Evolutionary conservation across 35 echinoderm and acorn worm species (phyloP).

Genomic region (Stichopus chloronotus): DNA sequence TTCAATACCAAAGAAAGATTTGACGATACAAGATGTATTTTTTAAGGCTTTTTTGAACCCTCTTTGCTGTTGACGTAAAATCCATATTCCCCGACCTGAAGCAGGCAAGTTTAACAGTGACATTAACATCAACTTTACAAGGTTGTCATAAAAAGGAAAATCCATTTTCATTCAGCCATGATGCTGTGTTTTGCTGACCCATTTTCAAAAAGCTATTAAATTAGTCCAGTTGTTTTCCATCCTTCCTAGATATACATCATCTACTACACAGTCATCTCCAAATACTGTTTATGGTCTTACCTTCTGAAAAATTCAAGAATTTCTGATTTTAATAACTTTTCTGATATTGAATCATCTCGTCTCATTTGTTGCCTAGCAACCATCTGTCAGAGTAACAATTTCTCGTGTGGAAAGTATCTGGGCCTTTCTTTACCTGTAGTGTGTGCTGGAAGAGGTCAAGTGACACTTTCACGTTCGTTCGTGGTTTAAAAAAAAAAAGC

Average conservation of each 20-base stretch:
- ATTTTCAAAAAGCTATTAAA: slow-evolving; percentile 49
- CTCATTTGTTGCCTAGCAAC: slow-evolving; percentile 51
- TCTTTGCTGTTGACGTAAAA: background rate
- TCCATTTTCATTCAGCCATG: background rate
- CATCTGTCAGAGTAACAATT: slow-evolving; percentile 1
- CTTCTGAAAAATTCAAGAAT: background rate
- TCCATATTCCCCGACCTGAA: background rate
- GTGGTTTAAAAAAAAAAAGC: background rate
- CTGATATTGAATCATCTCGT: slow-evolving; percentile 34
- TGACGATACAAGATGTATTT: no score
- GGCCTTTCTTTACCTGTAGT: background rate
- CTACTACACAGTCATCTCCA: background rate
- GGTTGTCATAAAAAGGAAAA: background rate
- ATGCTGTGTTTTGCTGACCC: slow-evolving; percentile 11
- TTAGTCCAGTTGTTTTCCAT: slow-evolving; percentile 24
- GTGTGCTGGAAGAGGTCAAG: background rate
- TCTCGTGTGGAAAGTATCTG: background rate
- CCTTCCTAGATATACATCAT: background rate
- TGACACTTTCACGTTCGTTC: background rate
- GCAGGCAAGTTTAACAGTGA: background rate
- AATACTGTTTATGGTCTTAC: slow-evolving; percentile 19
- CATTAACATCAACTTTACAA: background rate
- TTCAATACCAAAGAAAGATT: no score
- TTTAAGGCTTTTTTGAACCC: no score
- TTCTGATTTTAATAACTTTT: background rate